phyloP scores from a whole-genome alignment of 92 coral and sea anemone genomes.

The Micromussa lordhowensis region DNA sequence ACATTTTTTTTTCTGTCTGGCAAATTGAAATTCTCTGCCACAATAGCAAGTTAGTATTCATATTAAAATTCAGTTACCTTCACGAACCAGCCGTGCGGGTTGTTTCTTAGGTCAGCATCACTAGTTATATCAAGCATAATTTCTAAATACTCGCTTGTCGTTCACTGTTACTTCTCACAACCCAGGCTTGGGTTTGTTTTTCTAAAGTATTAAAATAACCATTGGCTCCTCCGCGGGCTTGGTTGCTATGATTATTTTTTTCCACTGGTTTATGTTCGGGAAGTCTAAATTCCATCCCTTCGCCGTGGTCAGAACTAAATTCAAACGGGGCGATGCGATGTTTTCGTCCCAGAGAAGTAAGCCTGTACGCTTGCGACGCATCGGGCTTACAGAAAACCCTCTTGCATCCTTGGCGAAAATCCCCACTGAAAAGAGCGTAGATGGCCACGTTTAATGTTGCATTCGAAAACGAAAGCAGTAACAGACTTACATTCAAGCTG shows the following conservation, averaged over 20 bases:
- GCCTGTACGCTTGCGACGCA: slow-evolving; percentile 89
- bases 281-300: slow-evolving; percentile 77
- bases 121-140: not conserved
- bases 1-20: not conserved
- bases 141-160: slow-evolving; percentile 22
- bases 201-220: slow-evolving; percentile 37
- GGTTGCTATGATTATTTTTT: not conserved
- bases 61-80: not conserved
- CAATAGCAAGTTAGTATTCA: not conserved
- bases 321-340: slow-evolving; percentile 84
- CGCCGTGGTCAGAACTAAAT: slow-evolving; percentile 86
- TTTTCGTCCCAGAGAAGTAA: slow-evolving; percentile 84
- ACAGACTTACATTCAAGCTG: slow-evolving; percentile 54
- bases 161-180: slow-evolving; percentile 16
- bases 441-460: slow-evolving; percentile 77
- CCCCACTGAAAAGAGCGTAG: slow-evolving; percentile 87
- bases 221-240: not conserved
- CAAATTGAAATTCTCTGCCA: slow-evolving; percentile 6
- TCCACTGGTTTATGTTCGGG: slow-evolving; percentile 70
- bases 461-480: slow-evolving; percentile 74
- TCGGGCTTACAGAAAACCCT: slow-evolving; percentile 91
- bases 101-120: not conserved
- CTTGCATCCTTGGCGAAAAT: slow-evolving; percentile 95
- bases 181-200: slow-evolving; percentile 51
- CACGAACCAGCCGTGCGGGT: slow-evolving; percentile 10